Percentiles rank a stretch among this genome's conserved stretches.
These are phyloP conservation scores for Phyllostomus discolor DNA, from an alignment of 2,113 vertebrate species.

Conservation along the genomic window DNA sequence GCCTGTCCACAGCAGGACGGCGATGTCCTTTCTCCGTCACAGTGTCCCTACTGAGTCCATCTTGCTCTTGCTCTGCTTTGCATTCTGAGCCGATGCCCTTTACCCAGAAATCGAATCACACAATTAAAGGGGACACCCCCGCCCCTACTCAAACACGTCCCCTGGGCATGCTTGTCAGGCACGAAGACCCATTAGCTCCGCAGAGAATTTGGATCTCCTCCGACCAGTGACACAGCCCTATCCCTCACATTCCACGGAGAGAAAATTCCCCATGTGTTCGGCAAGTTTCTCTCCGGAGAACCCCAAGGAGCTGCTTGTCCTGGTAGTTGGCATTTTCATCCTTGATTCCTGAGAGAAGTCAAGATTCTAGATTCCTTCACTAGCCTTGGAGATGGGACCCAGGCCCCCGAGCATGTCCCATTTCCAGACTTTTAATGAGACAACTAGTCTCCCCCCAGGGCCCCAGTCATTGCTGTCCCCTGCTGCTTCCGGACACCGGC, in stretches of 20 bases:
- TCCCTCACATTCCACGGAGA: neutral
- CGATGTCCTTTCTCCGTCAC: neutral
- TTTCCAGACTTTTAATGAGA: neutral
- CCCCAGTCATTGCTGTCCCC: neutral
- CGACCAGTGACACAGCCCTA: neutral
- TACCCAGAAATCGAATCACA: neutral
- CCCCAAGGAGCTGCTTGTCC: neutral
- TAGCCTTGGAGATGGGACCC: neutral
- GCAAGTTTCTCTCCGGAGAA: neutral
- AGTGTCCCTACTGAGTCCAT: neutral
- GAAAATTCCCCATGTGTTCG: conserved; percentile 42
- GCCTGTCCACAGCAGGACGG: neutral
- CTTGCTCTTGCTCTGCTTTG: neutral
- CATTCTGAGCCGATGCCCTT: neutral
- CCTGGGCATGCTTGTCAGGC: neutral
- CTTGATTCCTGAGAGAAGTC: neutral
- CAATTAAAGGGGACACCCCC: neutral
- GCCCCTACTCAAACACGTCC: neutral
- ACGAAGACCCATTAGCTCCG: neutral
- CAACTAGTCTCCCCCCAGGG: neutral
- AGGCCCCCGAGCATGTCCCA: accelerated
- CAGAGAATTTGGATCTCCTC: conserved; percentile 33
- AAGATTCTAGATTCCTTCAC: neutral
- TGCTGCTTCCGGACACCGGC: neutral
- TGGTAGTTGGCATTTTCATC: neutral